Base-by-base conservation (phyloP, 2,797 vertebrate genomes). In the Acrossocheilus fasciatus region DNA sequence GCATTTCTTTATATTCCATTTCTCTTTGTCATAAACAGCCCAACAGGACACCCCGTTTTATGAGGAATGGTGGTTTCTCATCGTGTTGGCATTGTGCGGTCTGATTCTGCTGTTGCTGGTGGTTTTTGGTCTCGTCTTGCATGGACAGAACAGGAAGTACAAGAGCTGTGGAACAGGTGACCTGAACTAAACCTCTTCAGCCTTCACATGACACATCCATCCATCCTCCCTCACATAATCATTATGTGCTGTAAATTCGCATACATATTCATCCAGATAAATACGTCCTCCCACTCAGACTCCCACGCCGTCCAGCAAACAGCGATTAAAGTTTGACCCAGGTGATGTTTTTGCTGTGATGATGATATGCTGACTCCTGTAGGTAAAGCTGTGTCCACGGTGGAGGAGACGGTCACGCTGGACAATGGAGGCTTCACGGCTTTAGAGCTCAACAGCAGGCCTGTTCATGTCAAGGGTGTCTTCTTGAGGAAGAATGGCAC, bases 31-130 rank as follows among this genome's bases (percentile, higher is more conserved):
- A 84, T 57, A 83, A 91, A 81, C 90, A 99, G 98, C 97, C 0
- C 95, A 98, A 92, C 91, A 91, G 0, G 97, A 97, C 87, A 93
- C 95, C 34, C 97, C 96, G 0, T 98, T 99, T 95, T 99, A 99
- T 0, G 97, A 97, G 89, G 97, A 99, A 93, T 98, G 98, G 98
- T 99, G 98, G 98, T 99, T 99, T 93, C 94, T 98, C 70, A 92
- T 99, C 86, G 97, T 99, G 91, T 95, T 97, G 95, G 97, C 96
- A 0, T 96, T 99, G 78, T 96, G 96, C 47, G 96, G 96, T 78
- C 94, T 99, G 87, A 96, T 99, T 90, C 92, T 98, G 69, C 91
- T 98, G 78, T 95, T 99, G 87, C 91, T 98, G 82, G 92, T 97
- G 89, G 96, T 96, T 52, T 98, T 99, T 73, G 91, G 95, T 0